Evolutionary conservation across 2,797 vertebrate genomes (phyloP).

Genomic region (Neosilurus hyrtlii): DNA sequence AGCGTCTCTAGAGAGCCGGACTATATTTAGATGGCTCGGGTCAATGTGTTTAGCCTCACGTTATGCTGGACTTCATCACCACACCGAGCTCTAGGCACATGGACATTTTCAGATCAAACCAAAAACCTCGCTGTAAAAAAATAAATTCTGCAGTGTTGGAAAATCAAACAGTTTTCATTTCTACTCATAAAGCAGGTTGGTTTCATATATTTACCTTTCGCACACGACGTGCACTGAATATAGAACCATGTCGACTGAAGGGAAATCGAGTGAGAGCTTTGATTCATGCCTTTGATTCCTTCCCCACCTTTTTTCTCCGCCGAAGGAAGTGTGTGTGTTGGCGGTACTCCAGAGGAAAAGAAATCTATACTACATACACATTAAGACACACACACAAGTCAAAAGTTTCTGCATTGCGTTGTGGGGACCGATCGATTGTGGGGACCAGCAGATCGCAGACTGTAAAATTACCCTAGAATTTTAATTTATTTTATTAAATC

Average conservation of each 20-base stretch:
- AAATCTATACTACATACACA: constrained; percentile 38
- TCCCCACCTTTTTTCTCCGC: neutral
- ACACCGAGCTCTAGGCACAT: neutral
- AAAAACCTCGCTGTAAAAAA: neutral
- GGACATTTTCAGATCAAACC: neutral
- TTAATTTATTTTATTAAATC: no score
- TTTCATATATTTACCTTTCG: constrained; percentile 14
- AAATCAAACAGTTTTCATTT: neutral
- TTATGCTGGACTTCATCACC: constrained; percentile 46
- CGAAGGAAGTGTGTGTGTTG: constrained; percentile 23
- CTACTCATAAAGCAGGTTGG: neutral
- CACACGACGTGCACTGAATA: no score
- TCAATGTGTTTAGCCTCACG: constrained; percentile 51
- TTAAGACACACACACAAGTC: neutral
- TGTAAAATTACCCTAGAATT: no score
- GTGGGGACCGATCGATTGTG: neutral
- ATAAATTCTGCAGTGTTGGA: neutral
- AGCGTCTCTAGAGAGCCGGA: constrained; percentile 22
- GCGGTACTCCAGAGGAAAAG: constrained; percentile 37
- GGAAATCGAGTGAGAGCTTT: neutral
- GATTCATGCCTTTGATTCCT: constrained; percentile 13
- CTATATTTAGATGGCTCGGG: constrained; percentile 55
- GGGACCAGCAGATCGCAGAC: neutral
- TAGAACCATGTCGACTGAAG: neutral
- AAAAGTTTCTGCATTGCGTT: neutral